phyloP scores from a whole-genome alignment of 2,888 invertebrate genomes.

The Conistra vaccinii region DNA sequence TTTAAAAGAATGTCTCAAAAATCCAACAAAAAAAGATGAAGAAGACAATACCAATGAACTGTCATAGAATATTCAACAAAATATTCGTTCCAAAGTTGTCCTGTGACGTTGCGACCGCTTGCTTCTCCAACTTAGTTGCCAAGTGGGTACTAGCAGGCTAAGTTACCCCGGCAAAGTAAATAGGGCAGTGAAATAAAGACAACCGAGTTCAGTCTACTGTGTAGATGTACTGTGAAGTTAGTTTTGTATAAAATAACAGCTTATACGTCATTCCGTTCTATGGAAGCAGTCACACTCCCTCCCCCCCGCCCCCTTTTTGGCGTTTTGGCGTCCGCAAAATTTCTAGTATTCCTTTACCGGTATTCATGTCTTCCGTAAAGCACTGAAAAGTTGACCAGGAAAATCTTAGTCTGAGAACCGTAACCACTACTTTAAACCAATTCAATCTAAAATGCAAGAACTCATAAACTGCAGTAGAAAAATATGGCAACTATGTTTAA shows the following conservation, averaged over 20 bases:
- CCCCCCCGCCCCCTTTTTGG: no score
- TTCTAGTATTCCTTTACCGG: background rate
- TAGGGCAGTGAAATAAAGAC: conserved; percentile 12
- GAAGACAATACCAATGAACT: background rate
- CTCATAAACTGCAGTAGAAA: background rate
- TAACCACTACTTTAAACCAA: background rate
- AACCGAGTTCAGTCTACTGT: conserved; percentile 1
- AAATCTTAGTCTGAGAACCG: background rate
- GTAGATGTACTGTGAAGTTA: background rate
- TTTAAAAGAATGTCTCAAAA: background rate
- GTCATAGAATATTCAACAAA: conserved; percentile 20
- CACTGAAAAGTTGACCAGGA: background rate
- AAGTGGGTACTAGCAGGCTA: background rate
- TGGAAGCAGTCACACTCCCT: background rate
- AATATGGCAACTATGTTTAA: background rate
- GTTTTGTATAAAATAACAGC: background rate
- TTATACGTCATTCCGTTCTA: background rate
- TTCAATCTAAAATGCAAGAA: background rate
- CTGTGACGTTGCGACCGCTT: conserved; percentile 11
- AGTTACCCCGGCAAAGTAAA: conserved; percentile 9
- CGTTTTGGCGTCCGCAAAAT: background rate
- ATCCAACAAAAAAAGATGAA: background rate
- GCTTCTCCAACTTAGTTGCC: conserved; percentile 15
- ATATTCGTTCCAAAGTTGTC: conserved; percentile 5
- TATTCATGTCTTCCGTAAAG: background rate